Evolutionary conservation across 1,140 invertebrate genomes (phyloP).

Genomic region (Lepidotrigona ventralis): DNA sequence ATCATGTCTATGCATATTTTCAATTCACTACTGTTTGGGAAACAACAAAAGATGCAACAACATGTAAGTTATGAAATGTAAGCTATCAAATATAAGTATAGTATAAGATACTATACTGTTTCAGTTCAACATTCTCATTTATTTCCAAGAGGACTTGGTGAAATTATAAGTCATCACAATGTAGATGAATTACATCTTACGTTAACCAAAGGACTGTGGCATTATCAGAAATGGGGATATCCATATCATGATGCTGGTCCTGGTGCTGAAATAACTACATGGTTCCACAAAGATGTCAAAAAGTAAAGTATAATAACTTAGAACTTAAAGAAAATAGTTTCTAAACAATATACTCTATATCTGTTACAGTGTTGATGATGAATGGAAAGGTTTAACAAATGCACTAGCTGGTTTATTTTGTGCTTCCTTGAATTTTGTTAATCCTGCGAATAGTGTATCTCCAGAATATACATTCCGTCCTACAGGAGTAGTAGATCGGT

Average conservation of each 20-base stretch:
- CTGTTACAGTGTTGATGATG: conserved; percentile 84
- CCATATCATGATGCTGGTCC: conserved; percentile 91
- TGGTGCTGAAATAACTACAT: conserved; percentile 95
- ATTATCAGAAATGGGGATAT: conserved; percentile 96
- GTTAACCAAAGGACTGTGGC: conserved; percentile 96
- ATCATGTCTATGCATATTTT: conserved; percentile 91
- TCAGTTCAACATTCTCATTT: conserved; percentile 90
- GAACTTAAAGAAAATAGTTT: neutral
- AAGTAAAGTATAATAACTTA: conserved; percentile 67
- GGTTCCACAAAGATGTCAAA: conserved; percentile 86
- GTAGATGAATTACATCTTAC: conserved; percentile 95
- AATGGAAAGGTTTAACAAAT: conserved; percentile 94
- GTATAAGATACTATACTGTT: conserved; percentile 67
- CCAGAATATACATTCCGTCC: conserved; percentile 92
- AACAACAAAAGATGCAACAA: conserved; percentile 76
- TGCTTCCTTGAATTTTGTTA: conserved; percentile 97
- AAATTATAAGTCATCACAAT: conserved; percentile 92
- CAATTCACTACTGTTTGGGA: conserved; percentile 92
- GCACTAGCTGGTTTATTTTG: conserved; percentile 96
- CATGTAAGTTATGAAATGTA: conserved; percentile 80
- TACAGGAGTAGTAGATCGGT: conserved; percentile 82
- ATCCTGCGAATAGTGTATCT: conserved; percentile 91
- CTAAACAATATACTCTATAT: no score
- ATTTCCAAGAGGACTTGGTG: conserved; percentile 94
- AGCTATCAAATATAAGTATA: neutral